Conservation (phyloP, 2,797 vertebrate species). For the Serranus cabrilla region DNA sequence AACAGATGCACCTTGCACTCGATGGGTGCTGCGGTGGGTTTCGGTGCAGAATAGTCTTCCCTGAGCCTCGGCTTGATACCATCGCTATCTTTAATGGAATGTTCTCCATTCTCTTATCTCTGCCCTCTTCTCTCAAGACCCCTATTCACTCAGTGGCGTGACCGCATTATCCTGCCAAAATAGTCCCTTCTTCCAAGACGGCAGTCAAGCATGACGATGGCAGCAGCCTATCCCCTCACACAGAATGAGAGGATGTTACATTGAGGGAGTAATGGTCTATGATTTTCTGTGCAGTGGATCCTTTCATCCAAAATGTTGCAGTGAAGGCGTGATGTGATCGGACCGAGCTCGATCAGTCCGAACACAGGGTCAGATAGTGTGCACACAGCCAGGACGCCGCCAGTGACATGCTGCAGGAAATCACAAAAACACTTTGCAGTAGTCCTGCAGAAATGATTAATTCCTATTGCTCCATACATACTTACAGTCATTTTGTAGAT, state of each 20-base stretch:
- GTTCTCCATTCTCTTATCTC: constrained; percentile 77
- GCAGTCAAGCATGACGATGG: constrained; percentile 69
- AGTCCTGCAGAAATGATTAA: not conserved
- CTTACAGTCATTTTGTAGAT: not conserved
- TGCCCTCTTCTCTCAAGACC: constrained; percentile 69
- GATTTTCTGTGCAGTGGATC: constrained; percentile 28
- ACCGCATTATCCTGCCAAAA: constrained; percentile 75
- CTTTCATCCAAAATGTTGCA: constrained; percentile 43
- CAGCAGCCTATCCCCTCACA: constrained; percentile 51
- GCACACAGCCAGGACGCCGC: not conserved
- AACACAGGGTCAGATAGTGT: constrained; percentile 16
- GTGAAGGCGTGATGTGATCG: constrained; percentile 1
- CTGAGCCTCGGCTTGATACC: constrained; percentile 66
- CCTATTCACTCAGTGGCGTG: constrained; percentile 70
- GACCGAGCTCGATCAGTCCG: not conserved
- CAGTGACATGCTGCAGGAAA: constrained; percentile 1
- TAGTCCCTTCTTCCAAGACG: constrained; percentile 68
- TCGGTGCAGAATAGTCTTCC: constrained; percentile 71
- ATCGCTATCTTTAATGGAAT: constrained; percentile 81
- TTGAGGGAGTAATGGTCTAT: constrained; percentile 37
- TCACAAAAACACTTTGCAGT: not conserved
- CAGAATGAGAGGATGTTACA: constrained; percentile 52
- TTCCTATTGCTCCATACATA: not conserved
- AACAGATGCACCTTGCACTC: constrained; percentile 85
- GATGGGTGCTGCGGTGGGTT: constrained; percentile 68